phyloP scores from a whole-genome alignment of 2,797 vertebrate genomes.

The Enteromius thamalakanensis region DNA sequence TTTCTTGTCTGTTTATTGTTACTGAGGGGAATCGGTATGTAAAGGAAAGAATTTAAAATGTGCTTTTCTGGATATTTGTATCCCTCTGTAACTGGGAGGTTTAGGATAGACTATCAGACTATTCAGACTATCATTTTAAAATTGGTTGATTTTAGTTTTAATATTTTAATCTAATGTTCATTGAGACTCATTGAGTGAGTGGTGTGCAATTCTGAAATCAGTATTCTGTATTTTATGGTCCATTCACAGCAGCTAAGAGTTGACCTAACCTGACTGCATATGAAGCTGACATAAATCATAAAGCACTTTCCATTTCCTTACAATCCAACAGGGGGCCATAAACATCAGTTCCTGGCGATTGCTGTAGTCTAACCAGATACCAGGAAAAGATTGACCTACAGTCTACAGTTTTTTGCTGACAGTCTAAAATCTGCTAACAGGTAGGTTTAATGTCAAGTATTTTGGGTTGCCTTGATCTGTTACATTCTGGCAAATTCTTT shows the following conservation, averaged over 20 bases:
- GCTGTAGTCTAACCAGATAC: constrained; percentile 50
- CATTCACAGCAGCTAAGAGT: not conserved
- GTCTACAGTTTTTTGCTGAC: constrained; percentile 23
- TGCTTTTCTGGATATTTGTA: constrained; percentile 19
- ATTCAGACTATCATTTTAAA: not conserved
- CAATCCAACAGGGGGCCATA: constrained; percentile 52
- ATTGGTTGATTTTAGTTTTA: not conserved
- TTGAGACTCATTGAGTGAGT: not conserved
- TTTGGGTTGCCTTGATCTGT: not conserved
- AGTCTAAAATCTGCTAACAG: constrained; percentile 18
- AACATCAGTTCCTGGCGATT: constrained; percentile 57
- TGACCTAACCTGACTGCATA: constrained; percentile 24
- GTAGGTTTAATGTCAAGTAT: constrained; percentile 19
- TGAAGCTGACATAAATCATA: constrained; percentile 44
- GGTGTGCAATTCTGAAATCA: not conserved
- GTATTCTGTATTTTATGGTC: constrained; percentile 1
- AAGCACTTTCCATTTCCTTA: constrained; percentile 46
- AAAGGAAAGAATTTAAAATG: constrained; percentile 14
- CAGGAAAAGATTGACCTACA: constrained; percentile 48
- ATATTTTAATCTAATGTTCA: not conserved
- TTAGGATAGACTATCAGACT: not conserved
- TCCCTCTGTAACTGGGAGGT: not conserved
- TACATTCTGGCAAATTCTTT: not conserved
- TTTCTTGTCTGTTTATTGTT: constrained; percentile 45
- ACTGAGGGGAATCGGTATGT: not conserved